Evolutionary conservation across 2,888 invertebrate genomes (phyloP), one percentile per base, ranked within the genome.

Genomic region (Eremobia ochroleuca): DNA sequence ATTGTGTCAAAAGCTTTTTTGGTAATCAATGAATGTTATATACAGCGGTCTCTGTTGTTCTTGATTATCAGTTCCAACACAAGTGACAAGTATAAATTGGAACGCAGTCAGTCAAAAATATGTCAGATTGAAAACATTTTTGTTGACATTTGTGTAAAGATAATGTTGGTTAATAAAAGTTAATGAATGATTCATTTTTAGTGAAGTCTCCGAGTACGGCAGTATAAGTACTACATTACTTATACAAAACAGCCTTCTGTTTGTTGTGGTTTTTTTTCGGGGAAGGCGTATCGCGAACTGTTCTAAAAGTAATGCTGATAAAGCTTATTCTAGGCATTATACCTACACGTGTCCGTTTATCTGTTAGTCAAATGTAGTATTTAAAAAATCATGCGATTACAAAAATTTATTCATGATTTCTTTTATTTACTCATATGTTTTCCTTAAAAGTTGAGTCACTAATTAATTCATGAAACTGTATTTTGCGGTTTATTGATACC

Each of bases 371-470:
- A 46, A 37, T 62, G 52, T 61, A 34, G 73, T 64, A 58, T 37
- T 65, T 34, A 21, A 46, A 34, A 61, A 55, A 40, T 46, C 13
- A 61, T 46, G 1, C 28, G 46, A 79, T 72, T 15, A 49, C n/a
- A 43, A 18, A 66, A n/a, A 34, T 40, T 61, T 9, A 71, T 80
- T 80, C 25, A 62, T 72, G n/a, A 37, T 5, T 31, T 55, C 2
- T n/a, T 69, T 31, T 31, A 11, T 37, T 62, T 64, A 62, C 2
- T 11, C 1, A 6, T 21, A 21, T 49, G 5, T 81, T 79, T 75
- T 75, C 40, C 46, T 75, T 55, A 65, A 34, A 72, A 46, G 46
- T 61, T 74, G 52, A 79, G 31, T 67, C 58, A 81, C 37, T 34
- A 37, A 73, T 37, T 43, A 43, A 40, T 52, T 52, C 15, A 49